Conservation (phyloP, 1,140 invertebrate species). For the Diorhabda sublineata region DNA sequence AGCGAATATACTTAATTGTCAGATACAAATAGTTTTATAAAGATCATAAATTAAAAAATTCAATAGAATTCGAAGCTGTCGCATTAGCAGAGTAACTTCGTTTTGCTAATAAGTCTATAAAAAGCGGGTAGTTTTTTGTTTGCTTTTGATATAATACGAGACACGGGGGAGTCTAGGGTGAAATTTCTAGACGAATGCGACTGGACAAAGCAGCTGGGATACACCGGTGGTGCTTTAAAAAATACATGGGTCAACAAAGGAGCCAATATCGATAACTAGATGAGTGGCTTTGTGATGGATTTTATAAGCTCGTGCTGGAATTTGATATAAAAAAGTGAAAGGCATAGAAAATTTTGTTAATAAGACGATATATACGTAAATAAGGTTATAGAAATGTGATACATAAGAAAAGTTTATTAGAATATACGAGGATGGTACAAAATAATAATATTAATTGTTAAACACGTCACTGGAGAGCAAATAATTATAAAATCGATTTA, state of each 20-base stretch:
- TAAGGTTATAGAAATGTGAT: too few species aligned
- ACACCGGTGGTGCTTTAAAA: neutral
- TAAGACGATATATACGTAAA: too few species aligned
- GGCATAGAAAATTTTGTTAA: neutral
- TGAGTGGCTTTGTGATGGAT: neutral
- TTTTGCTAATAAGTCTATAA: neutral
- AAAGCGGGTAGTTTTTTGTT: slow-evolving; percentile 2
- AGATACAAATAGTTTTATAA: too few species aligned
- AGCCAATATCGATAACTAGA: neutral
- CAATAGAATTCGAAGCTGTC: neutral
- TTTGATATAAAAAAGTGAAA: neutral
- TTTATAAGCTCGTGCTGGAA: slow-evolving; percentile 1
- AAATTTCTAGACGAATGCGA: neutral
- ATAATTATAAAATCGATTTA: too few species aligned
- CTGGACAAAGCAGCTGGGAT: neutral
- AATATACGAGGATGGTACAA: too few species aligned
- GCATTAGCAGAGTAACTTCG: neutral
- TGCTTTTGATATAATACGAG: neutral
- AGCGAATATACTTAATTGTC: too few species aligned
- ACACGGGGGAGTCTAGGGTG: neutral
- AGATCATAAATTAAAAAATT: too few species aligned
- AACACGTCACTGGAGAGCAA: too few species aligned
- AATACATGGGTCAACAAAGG: slow-evolving; percentile 2
- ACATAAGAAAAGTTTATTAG: too few species aligned
- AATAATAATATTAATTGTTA: too few species aligned